These are phyloP conservation scores for Amblyornis subalaris DNA, from an alignment of 2,113 vertebrate species.

Conservation along the genomic window DNA sequence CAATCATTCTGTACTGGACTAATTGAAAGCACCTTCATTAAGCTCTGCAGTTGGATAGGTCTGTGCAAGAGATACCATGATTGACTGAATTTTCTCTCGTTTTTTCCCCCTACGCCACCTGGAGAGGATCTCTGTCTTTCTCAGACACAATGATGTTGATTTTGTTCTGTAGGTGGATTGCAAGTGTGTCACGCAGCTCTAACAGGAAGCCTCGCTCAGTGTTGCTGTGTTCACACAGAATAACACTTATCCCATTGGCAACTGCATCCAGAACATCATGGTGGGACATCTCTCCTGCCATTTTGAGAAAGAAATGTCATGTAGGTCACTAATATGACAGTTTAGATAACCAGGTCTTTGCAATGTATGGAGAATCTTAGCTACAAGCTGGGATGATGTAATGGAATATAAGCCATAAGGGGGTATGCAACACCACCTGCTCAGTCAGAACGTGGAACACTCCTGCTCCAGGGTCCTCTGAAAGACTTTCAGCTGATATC, in stretches of 20 bases:
- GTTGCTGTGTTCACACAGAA: conserved; percentile 96
- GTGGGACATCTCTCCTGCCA: conserved; percentile 94
- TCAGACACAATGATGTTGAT: conserved; percentile 79
- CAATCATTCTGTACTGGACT: not conserved
- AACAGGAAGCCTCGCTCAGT: conserved; percentile 91
- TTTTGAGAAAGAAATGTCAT: not conserved
- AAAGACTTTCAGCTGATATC: not conserved
- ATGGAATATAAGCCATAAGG: rapidly evolving
- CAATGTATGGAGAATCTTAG: not conserved
- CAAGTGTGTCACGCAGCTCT: conserved; percentile 78
- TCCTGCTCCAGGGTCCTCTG: not conserved
- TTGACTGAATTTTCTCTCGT: not conserved
- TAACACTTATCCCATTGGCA: conserved; percentile 82
- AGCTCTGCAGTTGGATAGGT: not conserved
- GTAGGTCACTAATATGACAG: not conserved
- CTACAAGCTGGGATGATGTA: not conserved
- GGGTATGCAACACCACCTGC: not conserved
- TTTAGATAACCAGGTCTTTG: not conserved
- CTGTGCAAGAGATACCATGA: not conserved
- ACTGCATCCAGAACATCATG: conserved; percentile 88
- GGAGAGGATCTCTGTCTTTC: conserved; percentile 86
- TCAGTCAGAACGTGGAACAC: not conserved
- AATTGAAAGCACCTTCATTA: not conserved
- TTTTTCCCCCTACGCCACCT: conserved; percentile 66
- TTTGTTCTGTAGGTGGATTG: conserved; percentile 68